phyloP scores from a whole-genome alignment of 2,797 vertebrate species.

The Xiphophorus birchmanni region DNA sequence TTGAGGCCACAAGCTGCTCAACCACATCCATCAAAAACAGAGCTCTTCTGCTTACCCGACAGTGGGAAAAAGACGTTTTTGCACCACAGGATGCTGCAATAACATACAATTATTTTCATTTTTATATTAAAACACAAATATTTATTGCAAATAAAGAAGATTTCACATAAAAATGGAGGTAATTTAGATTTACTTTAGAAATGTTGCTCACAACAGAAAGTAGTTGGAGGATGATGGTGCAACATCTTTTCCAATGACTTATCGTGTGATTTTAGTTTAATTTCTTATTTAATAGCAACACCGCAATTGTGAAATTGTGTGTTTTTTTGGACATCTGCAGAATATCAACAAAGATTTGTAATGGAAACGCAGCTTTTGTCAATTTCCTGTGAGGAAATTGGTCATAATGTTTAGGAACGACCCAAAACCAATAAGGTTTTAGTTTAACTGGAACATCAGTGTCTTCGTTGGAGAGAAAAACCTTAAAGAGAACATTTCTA shows the following conservation, averaged over 20 bases:
- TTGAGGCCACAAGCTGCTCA: conserved; percentile 47
- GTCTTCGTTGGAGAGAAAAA: not conserved
- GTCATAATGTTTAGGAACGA: not conserved
- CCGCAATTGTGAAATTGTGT: no score
- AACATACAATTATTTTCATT: conserved; percentile 3
- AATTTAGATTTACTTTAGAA: not conserved
- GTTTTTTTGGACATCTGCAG: no score
- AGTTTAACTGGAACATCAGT: not conserved
- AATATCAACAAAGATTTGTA: no score
- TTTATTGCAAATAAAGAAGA: not conserved
- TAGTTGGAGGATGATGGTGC: no score
- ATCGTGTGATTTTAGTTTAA: no score
- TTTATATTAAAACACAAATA: not conserved
- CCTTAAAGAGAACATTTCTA: not conserved
- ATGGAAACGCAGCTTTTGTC: not conserved
- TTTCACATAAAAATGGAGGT: not conserved
- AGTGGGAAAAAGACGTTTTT: conserved; percentile 14
- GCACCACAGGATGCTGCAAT: not conserved
- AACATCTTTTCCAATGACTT: no score
- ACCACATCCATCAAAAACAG: conserved; percentile 28
- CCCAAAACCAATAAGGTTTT: not conserved
- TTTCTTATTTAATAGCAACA: no score
- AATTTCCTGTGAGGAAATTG: not conserved
- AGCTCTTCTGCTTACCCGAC: conserved; percentile 16
- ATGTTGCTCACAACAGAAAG: not conserved